These are phyloP conservation scores for Pristionchus exspectatus DNA, from an alignment of 2,888 invertebrate species.

Conservation along the genomic window DNA sequence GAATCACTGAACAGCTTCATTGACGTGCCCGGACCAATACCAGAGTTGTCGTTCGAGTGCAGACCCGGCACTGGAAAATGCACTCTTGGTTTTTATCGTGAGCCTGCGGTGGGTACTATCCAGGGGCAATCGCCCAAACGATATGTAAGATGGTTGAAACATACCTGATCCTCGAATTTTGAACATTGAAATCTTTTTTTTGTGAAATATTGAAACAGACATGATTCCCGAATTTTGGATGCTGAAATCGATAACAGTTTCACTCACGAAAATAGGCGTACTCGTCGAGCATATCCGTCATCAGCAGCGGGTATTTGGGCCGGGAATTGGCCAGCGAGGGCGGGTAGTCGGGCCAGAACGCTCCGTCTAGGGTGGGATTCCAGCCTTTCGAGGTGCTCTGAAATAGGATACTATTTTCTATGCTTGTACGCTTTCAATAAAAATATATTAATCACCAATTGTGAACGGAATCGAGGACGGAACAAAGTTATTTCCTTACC, in stretches of 20 bases:
- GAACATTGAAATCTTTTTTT: no score
- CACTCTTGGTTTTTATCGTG: background rate
- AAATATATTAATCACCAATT: no score
- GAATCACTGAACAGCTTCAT: background rate
- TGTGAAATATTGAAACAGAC: no score
- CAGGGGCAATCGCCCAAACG: no score
- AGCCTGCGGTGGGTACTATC: no score
- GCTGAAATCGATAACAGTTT: background rate
- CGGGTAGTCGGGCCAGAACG: slow-evolving; percentile 44
- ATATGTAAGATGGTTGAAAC: no score
- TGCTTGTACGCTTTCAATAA: no score
- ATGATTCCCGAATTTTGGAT: background rate
- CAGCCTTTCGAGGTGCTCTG: background rate
- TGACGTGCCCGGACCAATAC: background rate
- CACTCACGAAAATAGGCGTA: slow-evolving; percentile 21
- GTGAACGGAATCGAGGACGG: background rate
- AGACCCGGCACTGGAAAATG: background rate
- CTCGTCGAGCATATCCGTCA: slow-evolving; percentile 24
- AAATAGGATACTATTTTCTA: background rate
- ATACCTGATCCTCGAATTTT: no score
- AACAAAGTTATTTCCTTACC: background rate
- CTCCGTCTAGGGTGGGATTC: slow-evolving; percentile 17
- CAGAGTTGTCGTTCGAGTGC: background rate
- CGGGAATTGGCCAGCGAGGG: background rate
- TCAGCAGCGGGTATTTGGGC: background rate